These are phyloP conservation scores for Atopsyche davidsoni DNA, from an alignment of 1,140 invertebrate genomes.

Conservation along the genomic window DNA sequence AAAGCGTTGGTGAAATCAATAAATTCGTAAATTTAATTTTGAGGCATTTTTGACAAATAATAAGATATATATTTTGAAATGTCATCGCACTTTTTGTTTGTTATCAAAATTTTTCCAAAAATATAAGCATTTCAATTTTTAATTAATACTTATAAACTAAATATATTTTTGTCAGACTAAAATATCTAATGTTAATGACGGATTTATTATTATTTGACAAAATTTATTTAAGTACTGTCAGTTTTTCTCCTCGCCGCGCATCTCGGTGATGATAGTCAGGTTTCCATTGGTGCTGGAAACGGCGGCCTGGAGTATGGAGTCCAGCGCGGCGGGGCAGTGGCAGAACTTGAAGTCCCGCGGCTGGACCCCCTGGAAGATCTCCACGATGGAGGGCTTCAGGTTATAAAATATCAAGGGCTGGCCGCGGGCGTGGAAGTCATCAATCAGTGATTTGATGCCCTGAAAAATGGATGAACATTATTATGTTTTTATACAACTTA, in stretches of 20 bases:
- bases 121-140: no score
- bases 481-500: no score
- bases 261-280: slow-evolving; percentile 1
- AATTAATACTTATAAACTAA: neutral
- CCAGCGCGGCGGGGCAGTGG: slow-evolving; percentile 55
- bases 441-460: slow-evolving; percentile 68
- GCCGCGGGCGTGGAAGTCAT: slow-evolving; percentile 65
- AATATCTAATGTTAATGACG: neutral
- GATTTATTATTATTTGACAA: neutral
- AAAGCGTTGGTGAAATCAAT: no score
- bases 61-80: neutral
- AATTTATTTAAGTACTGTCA: neutral
- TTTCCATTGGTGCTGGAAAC: neutral
- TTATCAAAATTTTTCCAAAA: no score
- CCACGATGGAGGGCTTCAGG: slow-evolving; percentile 63
- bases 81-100: no score
- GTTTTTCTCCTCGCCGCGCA: slow-evolving; percentile 7
- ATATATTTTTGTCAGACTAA: neutral
- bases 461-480: slow-evolving; percentile 38
- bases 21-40: neutral
- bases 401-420: slow-evolving; percentile 70
- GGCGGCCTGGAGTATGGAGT: slow-evolving; percentile 50
- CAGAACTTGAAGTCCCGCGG: slow-evolving; percentile 61
- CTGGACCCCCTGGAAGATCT: slow-evolving; percentile 63
- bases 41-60: neutral